phyloP scores from a whole-genome alignment of 2,888 invertebrate species.

The Hyles lineata region DNA sequence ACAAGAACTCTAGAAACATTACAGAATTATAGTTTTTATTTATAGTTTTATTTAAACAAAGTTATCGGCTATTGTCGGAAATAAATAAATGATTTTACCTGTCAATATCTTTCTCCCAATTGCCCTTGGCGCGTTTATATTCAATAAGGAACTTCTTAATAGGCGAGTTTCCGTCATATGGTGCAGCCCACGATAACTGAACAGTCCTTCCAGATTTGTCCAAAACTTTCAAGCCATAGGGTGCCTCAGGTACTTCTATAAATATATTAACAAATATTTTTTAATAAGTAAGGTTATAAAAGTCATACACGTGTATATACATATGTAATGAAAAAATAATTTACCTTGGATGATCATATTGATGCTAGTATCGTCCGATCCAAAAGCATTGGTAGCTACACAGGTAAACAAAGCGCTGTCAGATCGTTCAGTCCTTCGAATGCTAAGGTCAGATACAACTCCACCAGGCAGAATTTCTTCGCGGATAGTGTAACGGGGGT shows the following conservation, averaged over 20 bases:
- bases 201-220: slow-evolving; percentile 96
- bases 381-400: slow-evolving; percentile 96
- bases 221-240: slow-evolving; percentile 94
- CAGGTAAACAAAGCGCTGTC: slow-evolving; percentile 96
- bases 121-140: slow-evolving; percentile 92
- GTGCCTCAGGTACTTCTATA: slow-evolving; percentile 94
- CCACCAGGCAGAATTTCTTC: slow-evolving; percentile 95
- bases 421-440: slow-evolving; percentile 94
- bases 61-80: no score
- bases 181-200: slow-evolving; percentile 96
- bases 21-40: slow-evolving; percentile 2
- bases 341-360: slow-evolving; percentile 96
- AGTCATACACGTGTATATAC: not conserved
- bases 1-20: slow-evolving; percentile 87
- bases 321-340: slow-evolving; percentile 13
- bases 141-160: slow-evolving; percentile 95
- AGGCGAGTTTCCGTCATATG: slow-evolving; percentile 96
- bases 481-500: slow-evolving; percentile 93
- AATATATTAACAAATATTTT: not conserved
- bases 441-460: slow-evolving; percentile 94
- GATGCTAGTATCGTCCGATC: slow-evolving; percentile 97
- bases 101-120: slow-evolving; percentile 92
- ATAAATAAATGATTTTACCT: slow-evolving; percentile 55
- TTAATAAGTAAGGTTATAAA: not conserved
- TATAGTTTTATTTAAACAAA: not conserved